Percentiles rank a stretch among this genome's conserved stretches.
These are phyloP conservation scores for Podarcis cretensis DNA, from an alignment of 2,113 vertebrate species.

Conservation along the genomic window DNA sequence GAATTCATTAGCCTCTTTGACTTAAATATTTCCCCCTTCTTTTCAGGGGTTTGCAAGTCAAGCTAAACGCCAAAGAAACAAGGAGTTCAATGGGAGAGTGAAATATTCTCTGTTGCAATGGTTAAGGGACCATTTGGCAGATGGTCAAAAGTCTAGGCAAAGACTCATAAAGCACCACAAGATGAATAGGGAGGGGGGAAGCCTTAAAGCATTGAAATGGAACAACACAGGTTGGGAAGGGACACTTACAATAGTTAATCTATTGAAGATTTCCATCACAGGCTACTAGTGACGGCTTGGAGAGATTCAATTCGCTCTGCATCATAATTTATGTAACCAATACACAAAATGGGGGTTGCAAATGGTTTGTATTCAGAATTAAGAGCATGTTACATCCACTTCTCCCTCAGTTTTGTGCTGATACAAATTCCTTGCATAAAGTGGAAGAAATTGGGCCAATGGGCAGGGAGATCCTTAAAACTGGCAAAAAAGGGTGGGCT, in stretches of 20 bases:
- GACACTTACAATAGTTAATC: conserved; percentile 48
- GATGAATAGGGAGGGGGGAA: conserved; percentile 44
- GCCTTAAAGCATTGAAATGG: conserved; percentile 49
- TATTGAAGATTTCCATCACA: conserved; percentile 55
- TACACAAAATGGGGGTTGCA: conserved; percentile 23
- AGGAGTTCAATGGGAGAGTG: conserved; percentile 22
- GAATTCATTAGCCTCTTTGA: conserved; percentile 14
- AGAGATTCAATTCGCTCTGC: conserved; percentile 32
- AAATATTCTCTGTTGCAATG: conserved; percentile 10
- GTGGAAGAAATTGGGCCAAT: neutral
- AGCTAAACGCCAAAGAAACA: conserved; percentile 3
- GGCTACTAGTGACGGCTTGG: conserved; percentile 16
- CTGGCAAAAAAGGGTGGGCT: neutral
- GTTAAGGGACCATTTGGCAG: conserved; percentile 44
- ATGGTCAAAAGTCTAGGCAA: conserved; percentile 53
- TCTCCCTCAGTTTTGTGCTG: neutral
- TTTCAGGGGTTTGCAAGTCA: conserved; percentile 35
- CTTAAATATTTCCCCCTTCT: neutral
- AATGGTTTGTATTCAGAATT: conserved; percentile 27
- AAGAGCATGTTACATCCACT: conserved; percentile 25
- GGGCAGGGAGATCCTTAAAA: too few relatives aligned
- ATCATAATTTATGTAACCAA: conserved; percentile 42
- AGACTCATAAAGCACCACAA: conserved; percentile 46
- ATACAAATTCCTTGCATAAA: neutral
- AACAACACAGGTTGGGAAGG: conserved; percentile 55